Evolutionary conservation across 2,888 invertebrate genomes (phyloP), one percentile per base, ranked within the genome.

Genomic region (Nomada flava): DNA sequence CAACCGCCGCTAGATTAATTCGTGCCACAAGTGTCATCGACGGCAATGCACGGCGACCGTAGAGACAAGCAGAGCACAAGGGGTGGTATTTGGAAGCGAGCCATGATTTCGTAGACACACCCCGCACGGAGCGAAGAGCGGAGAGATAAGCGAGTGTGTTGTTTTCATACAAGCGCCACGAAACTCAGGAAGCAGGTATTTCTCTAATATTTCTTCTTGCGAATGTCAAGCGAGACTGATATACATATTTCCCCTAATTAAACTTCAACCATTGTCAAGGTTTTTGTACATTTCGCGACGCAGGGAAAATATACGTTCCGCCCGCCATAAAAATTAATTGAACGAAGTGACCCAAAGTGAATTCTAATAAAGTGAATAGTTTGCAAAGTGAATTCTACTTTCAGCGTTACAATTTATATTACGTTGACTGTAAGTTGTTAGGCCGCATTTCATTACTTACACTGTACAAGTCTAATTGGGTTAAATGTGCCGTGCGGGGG

Each of bases 1-100:
- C 75, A 44, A 76, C 80, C 63, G 50, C 44, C 44, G 75, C 36
- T 26, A 64, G 76, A 80, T 78, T 85, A 87, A 83, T 85, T 64
- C 75, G 71, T 60, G 88, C 88, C 83, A 88, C 88, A 88, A 88
- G 87, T 88, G 87, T 86, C 84, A 82, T 76, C 79, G 70, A 69
- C 82, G 84, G 86, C 84, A 71, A 75, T 76, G 76, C 73, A 52
- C 69, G 44, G 26, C 62, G 44, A 44, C 20, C 50, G 71, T 77
- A 42, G 64, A 65, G 59, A 76, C 60, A 69, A 57, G 55, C 73
- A 4, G 69, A 63, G 64, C 72, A 62, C 62, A 60, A 59, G 29
- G 60, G 60, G 52, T 76, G 73, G 83, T 76, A 80, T 83, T 85
- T 85, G 79, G 82, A 82, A 75, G 75, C 75, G 80, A 82, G 82